These are phyloP conservation scores for Helostoma temminkii DNA, from an alignment of 2,797 vertebrate species.

Conservation along the genomic window DNA sequence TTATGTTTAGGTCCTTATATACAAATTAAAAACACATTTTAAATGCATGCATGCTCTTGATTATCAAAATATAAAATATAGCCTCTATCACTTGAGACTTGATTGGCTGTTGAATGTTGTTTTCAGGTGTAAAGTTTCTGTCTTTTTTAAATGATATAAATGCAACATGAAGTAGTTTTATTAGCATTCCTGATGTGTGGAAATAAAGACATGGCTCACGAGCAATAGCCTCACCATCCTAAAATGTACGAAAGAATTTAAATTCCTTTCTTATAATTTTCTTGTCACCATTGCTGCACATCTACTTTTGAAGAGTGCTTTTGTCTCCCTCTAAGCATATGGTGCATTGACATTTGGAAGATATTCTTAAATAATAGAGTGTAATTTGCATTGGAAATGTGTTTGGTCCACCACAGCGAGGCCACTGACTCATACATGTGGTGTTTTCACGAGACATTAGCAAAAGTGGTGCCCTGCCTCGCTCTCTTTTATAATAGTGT, in stretches of 20 bases:
- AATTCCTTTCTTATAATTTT: not conserved
- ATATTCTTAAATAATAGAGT: constrained; percentile 37
- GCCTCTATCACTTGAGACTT: too few species aligned
- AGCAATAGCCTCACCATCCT: not conserved
- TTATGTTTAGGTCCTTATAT: too few species aligned
- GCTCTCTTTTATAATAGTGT: constrained; percentile 10
- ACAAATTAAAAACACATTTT: too few species aligned
- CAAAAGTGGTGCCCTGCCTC: constrained; percentile 21
- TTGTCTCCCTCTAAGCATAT: constrained; percentile 25
- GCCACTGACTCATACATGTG: constrained; percentile 36
- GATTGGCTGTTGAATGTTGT: too few species aligned
- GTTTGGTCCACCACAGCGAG: constrained; percentile 36
- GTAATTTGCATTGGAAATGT: constrained; percentile 68
- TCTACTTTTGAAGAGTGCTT: constrained; percentile 38
- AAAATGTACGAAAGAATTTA: not conserved
- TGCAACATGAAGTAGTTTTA: too few species aligned
- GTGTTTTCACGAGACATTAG: constrained; percentile 34
- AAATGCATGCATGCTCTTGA: too few species aligned
- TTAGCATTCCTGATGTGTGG: not conserved
- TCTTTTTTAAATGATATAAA: too few species aligned
- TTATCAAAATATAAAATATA: too few species aligned
- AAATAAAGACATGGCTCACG: not conserved
- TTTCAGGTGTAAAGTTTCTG: too few species aligned
- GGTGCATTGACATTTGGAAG: constrained; percentile 54
- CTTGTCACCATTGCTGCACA: constrained; percentile 7